Percentiles rank a stretch among this genome's conserved stretches.
Evolutionary conservation across 2,797 vertebrate genomes (phyloP).

Genomic region (Myotis pilosus): DNA sequence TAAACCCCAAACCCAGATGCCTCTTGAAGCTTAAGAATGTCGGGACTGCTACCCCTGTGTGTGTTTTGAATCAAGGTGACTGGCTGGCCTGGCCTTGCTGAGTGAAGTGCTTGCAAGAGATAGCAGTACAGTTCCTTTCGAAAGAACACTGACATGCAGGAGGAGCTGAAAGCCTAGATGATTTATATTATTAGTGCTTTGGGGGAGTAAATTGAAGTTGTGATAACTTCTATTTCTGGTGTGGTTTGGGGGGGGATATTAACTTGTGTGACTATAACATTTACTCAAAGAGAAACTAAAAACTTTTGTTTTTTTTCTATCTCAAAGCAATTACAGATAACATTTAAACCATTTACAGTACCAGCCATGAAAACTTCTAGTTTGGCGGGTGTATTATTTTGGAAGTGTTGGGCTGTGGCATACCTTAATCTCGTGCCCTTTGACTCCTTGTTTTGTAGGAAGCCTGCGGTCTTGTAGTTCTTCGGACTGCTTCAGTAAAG

Average conservation of each 20-base stretch:
- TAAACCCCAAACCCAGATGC: neutral
- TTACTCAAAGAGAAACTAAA: conserved; percentile 24
- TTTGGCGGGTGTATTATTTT: neutral
- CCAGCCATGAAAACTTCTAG: neutral
- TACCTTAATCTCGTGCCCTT: conserved; percentile 73
- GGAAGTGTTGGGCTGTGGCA: neutral
- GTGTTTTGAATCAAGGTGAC: neutral
- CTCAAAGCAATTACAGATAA: neutral
- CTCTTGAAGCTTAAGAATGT: neutral
- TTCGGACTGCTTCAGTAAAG: conserved; percentile 95
- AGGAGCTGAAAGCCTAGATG: neutral
- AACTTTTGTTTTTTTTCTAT: neutral
- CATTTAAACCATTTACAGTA: neutral
- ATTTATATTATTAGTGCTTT: neutral
- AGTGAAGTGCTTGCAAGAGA: neutral
- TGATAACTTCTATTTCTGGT: conserved; percentile 33
- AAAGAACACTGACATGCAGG: neutral
- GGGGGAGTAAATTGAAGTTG: neutral
- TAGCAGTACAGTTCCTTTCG: neutral
- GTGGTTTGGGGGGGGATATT: neutral
- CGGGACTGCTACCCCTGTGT: neutral
- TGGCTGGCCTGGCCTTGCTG: neutral
- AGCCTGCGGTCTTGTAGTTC: conserved; percentile 89
- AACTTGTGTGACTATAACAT: neutral
- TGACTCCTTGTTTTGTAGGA: conserved; percentile 84